A percentile compares a stretch with the other conserved stretches of the same genome.
Evolutionary conservation across 2,797 vertebrate genomes (phyloP).

Genomic region (Centroberyx gerrardi): DNA sequence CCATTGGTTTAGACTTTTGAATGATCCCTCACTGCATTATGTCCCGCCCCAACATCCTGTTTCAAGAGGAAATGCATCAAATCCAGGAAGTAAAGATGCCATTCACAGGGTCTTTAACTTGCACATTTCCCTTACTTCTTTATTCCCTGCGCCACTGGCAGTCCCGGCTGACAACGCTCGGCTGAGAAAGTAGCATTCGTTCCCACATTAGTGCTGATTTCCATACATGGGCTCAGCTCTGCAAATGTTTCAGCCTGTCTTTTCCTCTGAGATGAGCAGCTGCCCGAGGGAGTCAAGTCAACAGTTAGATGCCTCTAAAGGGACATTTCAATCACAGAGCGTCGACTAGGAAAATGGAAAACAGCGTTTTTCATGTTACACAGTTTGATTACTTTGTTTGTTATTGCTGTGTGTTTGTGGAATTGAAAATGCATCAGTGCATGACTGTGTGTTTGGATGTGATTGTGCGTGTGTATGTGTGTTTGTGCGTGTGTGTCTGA

Average conservation of each 20-base stretch:
- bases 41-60: too few species aligned
- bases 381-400: slow-evolving; percentile 34
- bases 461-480: neutral
- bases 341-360: slow-evolving; percentile 23
- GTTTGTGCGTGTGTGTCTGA: slow-evolving; percentile 12
- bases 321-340: slow-evolving; percentile 45
- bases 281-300: slow-evolving; percentile 33
- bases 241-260: slow-evolving; percentile 50
- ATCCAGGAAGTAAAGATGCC: too few species aligned
- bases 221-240: slow-evolving; percentile 56
- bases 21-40: too few species aligned
- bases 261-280: slow-evolving; percentile 33
- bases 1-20: too few species aligned
- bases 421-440: slow-evolving; percentile 20
- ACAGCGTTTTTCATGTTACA: neutral
- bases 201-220: slow-evolving; percentile 59
- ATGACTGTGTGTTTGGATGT: neutral
- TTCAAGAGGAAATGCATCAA: too few species aligned
- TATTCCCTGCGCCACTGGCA: neutral
- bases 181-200: slow-evolving; percentile 29
- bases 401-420: slow-evolving; percentile 4
- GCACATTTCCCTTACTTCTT: neutral
- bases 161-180: slow-evolving; percentile 21
- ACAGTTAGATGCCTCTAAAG: slow-evolving; percentile 54
- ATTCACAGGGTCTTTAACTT: neutral